phyloP scores from a whole-genome alignment of 1,140 invertebrate species.

The Cydia pomonella region DNA sequence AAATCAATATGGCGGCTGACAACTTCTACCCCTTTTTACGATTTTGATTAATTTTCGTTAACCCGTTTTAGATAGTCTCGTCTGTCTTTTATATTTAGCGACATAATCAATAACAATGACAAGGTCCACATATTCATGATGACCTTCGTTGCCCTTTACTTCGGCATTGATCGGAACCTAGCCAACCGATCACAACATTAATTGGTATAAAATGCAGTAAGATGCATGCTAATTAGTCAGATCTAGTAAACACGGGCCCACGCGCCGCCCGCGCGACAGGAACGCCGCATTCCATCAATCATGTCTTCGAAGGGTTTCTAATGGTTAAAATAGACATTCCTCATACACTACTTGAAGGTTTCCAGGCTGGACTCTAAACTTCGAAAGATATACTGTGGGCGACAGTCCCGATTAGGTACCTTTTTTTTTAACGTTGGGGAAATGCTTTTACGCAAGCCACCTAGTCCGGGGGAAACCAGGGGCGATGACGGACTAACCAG shows the following conservation, averaged over 20 bases:
- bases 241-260: neutral
- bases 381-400: no score
- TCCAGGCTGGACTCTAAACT: neutral
- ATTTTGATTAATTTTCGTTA: no score
- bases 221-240: neutral
- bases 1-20: no score
- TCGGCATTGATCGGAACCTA: neutral
- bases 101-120: neutral
- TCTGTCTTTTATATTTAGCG: no score
- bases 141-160: neutral
- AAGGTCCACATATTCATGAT: neutral
- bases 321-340: neutral
- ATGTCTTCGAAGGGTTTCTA: neutral
- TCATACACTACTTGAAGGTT: neutral
- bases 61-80: no score
- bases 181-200: neutral
- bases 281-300: neutral
- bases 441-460: no score
- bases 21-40: no score
- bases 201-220: constrained; percentile 14
- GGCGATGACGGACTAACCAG: no score
- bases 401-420: no score
- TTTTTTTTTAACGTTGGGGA: no score
- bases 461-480: no score
- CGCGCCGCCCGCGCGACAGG: neutral